Conservation (phyloP, 2,888 invertebrate species). For the Abscondita cerata region DNA sequence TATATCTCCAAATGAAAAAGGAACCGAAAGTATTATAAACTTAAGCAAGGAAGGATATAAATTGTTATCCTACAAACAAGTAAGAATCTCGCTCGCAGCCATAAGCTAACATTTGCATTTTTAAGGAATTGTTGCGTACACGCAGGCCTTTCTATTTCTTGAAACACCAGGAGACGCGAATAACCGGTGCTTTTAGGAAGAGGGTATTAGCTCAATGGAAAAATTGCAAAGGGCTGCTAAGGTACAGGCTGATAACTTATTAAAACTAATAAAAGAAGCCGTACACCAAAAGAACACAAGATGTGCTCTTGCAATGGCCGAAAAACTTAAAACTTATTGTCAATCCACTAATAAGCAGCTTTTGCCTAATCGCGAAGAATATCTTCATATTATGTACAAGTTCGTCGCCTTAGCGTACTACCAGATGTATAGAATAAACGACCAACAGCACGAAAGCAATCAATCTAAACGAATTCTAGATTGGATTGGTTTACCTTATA, state of each 20-base stretch:
- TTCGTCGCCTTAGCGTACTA: slow-evolving; percentile 57
- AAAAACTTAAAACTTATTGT: slow-evolving; percentile 57
- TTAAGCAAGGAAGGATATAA: slow-evolving; percentile 50
- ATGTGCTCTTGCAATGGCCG: slow-evolving; percentile 48
- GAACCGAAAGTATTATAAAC: slow-evolving; percentile 48
- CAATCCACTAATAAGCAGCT: slow-evolving; percentile 54
- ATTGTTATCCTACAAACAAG: slow-evolving; percentile 54
- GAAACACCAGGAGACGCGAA: slow-evolving; percentile 52
- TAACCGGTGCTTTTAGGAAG: slow-evolving; percentile 48
- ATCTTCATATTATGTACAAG: slow-evolving; percentile 56
- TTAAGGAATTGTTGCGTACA: slow-evolving; percentile 55
- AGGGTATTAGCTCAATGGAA: slow-evolving; percentile 50
- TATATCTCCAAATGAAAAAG: slow-evolving; percentile 54
- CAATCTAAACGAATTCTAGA: slow-evolving; percentile 50
- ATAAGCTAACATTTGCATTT: slow-evolving; percentile 3
- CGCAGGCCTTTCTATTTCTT: slow-evolving; percentile 59
- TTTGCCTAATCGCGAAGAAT: slow-evolving; percentile 56
- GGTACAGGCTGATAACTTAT: slow-evolving; percentile 55
- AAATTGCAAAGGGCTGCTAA: slow-evolving; percentile 50
- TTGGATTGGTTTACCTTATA: slow-evolving; percentile 50
- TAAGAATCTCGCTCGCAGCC: too few relatives aligned
- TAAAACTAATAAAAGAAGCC: slow-evolving; percentile 50
- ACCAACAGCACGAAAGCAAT: slow-evolving; percentile 42
- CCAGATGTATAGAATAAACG: slow-evolving; percentile 56
- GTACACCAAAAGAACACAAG: slow-evolving; percentile 44